These are phyloP conservation scores for Carettochelys insculpta DNA, from an alignment of 2,113 vertebrate genomes.

Conservation along the genomic window DNA sequence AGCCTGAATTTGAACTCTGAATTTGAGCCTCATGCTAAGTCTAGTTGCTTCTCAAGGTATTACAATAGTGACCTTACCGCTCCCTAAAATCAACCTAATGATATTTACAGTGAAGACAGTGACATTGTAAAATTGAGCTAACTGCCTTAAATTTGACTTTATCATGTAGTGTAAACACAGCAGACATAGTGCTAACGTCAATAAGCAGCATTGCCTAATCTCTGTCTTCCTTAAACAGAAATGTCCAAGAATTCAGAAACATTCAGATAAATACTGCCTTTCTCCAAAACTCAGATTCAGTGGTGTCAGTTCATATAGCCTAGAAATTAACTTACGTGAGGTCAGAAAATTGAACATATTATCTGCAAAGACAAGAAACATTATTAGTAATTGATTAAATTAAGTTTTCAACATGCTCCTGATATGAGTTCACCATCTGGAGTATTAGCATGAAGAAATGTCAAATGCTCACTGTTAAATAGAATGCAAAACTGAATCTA, in stretches of 20 bases:
- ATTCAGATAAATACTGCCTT: neutral
- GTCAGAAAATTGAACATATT: neutral
- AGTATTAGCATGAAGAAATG: slow-evolving; percentile 34
- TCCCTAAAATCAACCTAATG: too few species aligned
- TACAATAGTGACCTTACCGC: too few species aligned
- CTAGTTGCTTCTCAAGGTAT: too few species aligned
- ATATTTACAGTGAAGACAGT: too few species aligned
- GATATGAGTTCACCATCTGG: slow-evolving; percentile 44
- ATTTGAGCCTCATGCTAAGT: too few species aligned
- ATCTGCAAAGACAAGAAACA: slow-evolving; percentile 28
- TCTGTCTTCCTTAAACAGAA: neutral
- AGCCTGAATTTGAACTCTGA: too few species aligned
- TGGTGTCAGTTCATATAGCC: neutral
- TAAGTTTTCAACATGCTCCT: slow-evolving; percentile 31
- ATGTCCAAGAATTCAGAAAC: slow-evolving; percentile 8
- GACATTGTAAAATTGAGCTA: too few species aligned
- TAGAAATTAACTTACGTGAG: neutral
- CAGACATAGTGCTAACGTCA: neutral
- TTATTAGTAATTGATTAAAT: slow-evolving; percentile 29
- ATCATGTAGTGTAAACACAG: too few species aligned
- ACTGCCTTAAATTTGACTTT: too few species aligned
- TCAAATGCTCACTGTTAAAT: slow-evolving; percentile 30
- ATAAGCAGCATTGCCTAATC: neutral
- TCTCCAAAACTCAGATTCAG: neutral
- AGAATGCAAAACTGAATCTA: neutral